Percentiles rank a stretch among this genome's conserved stretches.
Conservation (phyloP, 2,888 invertebrate species). For the Drosophila melanosoma region DNA sequence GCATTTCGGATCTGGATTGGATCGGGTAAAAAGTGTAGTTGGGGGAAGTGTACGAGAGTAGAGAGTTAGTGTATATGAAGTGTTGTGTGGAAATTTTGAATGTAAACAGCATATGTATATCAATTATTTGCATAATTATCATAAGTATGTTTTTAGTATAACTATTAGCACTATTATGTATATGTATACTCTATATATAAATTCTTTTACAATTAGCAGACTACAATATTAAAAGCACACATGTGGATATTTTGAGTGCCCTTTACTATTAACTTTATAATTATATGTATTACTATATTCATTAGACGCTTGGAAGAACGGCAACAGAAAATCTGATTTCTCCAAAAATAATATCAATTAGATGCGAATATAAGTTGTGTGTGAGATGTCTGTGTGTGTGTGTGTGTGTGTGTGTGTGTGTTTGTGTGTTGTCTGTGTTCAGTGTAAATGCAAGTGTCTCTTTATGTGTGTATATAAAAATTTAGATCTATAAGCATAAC, state of each 20-base stretch:
- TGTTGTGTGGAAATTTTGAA: slow-evolving; percentile 14
- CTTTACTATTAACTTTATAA: slow-evolving; percentile 41
- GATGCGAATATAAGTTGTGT: slow-evolving; percentile 37
- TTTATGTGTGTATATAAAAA: slow-evolving; percentile 63
- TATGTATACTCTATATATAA: slow-evolving; percentile 61
- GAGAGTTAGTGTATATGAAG: slow-evolving; percentile 19
- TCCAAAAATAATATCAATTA: slow-evolving; percentile 44
- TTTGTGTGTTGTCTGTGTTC: slow-evolving; percentile 10
- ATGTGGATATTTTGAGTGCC: slow-evolving; percentile 58
- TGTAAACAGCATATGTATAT: slow-evolving; percentile 36
- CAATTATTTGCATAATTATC: slow-evolving; percentile 55
- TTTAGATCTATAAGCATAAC: slow-evolving; percentile 79
- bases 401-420: slow-evolving; percentile 13
- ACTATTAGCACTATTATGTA: slow-evolving; percentile 49
- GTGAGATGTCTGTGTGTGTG: slow-evolving; percentile 10
- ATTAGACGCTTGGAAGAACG: slow-evolving; percentile 67
- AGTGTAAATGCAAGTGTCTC: slow-evolving; percentile 38
- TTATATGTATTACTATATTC: slow-evolving; percentile 24
- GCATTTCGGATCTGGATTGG: slow-evolving; percentile 26
- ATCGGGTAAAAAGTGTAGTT: background rate
- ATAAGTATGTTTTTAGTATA: slow-evolving; percentile 51
- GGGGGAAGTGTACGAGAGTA: slow-evolving; percentile 15
- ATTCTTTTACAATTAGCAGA: slow-evolving; percentile 79
- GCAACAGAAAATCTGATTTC: slow-evolving; percentile 60
- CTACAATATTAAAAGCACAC: slow-evolving; percentile 78